Base-by-base conservation (phyloP, 1,140 invertebrate species). In the Muscidifurax raptorellus region DNA sequence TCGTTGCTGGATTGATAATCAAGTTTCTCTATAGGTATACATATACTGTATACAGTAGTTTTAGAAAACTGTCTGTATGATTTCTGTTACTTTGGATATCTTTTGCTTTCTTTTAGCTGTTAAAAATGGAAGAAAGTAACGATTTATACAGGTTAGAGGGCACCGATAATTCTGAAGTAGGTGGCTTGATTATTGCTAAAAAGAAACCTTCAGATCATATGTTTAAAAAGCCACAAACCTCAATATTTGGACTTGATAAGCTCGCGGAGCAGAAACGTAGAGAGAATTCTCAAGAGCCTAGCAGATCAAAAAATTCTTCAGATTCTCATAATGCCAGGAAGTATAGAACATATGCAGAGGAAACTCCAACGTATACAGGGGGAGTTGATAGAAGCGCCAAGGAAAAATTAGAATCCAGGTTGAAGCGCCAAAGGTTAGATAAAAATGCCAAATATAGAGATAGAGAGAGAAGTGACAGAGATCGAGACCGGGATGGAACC, bases 351-450 rank as follows among this genome's bases (percentile, higher is more conserved):
- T 93, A 95, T 12, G 94, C 95, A 88, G 95, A 96, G 88, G 98
- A 99, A 93, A 99, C 98, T 10, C 98, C 98, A 0, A 97, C 98
- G 0, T 95, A 99, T 89, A 98, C 98, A 6, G 98, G 98, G 59
- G 98, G 98, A 32, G 96, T 99, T 3, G 97, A 96, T 64, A 94
- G 95, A 80, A 96, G 96, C 90, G 97, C 97, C 0, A 94, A 95
- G 86, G 95, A 96, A 88, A 94, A 96, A 86, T 93, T 97, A 86
- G 92, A 96, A 47, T 94, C 96, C 85, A 94, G 96, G 79, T 91
- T 96, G 87, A 93, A 94, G 88, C 91, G 91, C 84, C 94, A 95
- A 52, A 93, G 93, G 85, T 93, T 95, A 12, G 92, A 94, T 80
- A 94, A 87, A 6, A 90, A 91, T 87, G 88, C 87, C 40, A 90